A percentile compares a stretch with the other conserved stretches of the same genome.
Conservation (phyloP, 1,140 invertebrate species). For the Bombus picipes region DNA sequence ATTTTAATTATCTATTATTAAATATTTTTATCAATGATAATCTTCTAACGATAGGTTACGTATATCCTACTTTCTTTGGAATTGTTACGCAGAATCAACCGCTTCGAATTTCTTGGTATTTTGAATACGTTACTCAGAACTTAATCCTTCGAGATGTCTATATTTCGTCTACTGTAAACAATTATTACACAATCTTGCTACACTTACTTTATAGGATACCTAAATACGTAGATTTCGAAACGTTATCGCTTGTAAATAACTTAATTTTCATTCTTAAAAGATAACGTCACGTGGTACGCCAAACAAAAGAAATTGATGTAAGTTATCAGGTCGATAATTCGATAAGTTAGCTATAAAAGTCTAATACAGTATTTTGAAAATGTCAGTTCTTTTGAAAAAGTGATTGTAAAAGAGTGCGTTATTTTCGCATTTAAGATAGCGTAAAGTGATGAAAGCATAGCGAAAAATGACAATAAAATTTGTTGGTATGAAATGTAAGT, state of each 20-base stretch:
- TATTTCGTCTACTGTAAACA: background rate
- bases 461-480: background rate
- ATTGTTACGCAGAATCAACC: background rate
- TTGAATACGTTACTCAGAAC: too few species aligned
- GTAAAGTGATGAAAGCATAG: too few species aligned
- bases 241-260: too few species aligned
- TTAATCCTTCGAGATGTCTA: background rate
- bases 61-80: background rate
- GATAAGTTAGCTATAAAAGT: constrained; percentile 55
- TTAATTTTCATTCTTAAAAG: background rate
- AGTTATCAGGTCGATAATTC: background rate
- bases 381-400: background rate
- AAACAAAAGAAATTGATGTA: background rate
- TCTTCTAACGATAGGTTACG: background rate
- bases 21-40: too few species aligned
- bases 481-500: constrained; percentile 2
- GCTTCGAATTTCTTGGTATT: background rate
- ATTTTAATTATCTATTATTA: background rate
- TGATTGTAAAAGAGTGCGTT: background rate
- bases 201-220: fast-evolving
- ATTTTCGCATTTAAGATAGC: background rate
- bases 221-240: too few species aligned
- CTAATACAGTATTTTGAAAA: background rate
- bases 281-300: background rate
- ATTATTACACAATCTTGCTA: too few species aligned